Evolutionary conservation across 2,888 invertebrate species (phyloP), one percentile per base, ranked within the genome.

Genomic region (Watsonalla binaria): DNA sequence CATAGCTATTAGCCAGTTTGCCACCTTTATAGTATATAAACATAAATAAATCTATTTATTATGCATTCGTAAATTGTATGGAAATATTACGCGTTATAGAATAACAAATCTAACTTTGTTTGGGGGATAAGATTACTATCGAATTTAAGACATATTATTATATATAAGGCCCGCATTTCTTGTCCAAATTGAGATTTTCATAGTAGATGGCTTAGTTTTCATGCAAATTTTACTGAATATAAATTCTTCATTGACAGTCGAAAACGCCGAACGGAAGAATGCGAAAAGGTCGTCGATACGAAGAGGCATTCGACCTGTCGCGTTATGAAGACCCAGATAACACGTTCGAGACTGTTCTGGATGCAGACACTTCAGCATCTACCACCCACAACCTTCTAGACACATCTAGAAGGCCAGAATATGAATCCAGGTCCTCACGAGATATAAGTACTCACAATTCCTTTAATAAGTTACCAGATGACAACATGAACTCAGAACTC

Each of bases 401-500:
- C 74, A 79, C 87, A 39, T 84, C 85, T n/a, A 68, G 84, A 0
- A 65, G 68, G 5, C 72, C 79, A 5, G 80, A 78, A 56, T 68
- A 63, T 61, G 77, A 76, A 24, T 62, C 69, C 51, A 49, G 68
- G 51, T 63, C 71, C 42, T 64, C 68, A 6, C 54, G 56, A 11
- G 61, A 65, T 55, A 56, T 66, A 37, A 58, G 66, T 47, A 54
- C 72, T 6, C 68, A 78, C 65, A 65, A 76, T 57, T 80, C 84
- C 13, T 80, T 75, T 70, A 70, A 65, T 60, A 89, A 90, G 61
- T 80, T 89, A 5, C 90, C 88, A 0, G 90, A 90, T 68, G 89
- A 87, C 59, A 90, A 90, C 66, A 90, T 90, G 90, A 90, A 90
- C 75, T 86, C 82, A 0, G 86, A 89, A 53, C 63, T 85, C n/a